Base-by-base conservation (phyloP, 2,797 vertebrate species). In the Siniperca scherzeri region DNA sequence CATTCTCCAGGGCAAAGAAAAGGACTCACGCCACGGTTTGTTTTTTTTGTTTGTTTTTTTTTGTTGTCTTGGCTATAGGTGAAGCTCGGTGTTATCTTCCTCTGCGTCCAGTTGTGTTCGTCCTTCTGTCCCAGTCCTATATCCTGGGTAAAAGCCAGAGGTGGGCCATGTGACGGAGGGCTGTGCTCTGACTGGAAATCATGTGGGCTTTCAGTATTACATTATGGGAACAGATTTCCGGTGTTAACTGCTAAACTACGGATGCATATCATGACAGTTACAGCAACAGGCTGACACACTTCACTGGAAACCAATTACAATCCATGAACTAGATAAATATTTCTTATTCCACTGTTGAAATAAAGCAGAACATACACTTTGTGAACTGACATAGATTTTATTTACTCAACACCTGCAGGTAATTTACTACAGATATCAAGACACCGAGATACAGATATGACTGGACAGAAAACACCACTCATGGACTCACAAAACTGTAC, bases 301-400 rank as follows among this genome's bases (percentile, higher is more conserved):
- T 85, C 56, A 16, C 44, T 21, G 42, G 19, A 65, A 89, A 42
- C 27, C 42, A 36, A 16, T 81, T 50, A 72, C 36, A 74, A 0
- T 16, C 0, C 17, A 33, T 22, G 5, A 7, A 46, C 25, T 2
- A 8, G 17, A 50, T 19, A 6, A 3, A 30, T 2, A 14, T 21
- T 4, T 27, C 4, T 53, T 33, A 9, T 22, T 25, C 12, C 2
- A 22, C 10, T 25, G 27, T 7, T 38, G 42, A 83, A 71, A 71
- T n/a, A 40, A 61, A 73, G 1, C 40, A 8, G 21, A 7, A 60
- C 46, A 48, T 50, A 84, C 30, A 62, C 56, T 70, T 62, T 57
- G 52, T 88, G 88, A 91, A 92, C 83, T 90, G 88, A 89, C 79
- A 89, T 92, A 94, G 80, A 88, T 42, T 96, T 95, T 95, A 95